Evolutionary conservation across 2,888 invertebrate species (phyloP).

Genomic region (Coenonympha arcania): DNA sequence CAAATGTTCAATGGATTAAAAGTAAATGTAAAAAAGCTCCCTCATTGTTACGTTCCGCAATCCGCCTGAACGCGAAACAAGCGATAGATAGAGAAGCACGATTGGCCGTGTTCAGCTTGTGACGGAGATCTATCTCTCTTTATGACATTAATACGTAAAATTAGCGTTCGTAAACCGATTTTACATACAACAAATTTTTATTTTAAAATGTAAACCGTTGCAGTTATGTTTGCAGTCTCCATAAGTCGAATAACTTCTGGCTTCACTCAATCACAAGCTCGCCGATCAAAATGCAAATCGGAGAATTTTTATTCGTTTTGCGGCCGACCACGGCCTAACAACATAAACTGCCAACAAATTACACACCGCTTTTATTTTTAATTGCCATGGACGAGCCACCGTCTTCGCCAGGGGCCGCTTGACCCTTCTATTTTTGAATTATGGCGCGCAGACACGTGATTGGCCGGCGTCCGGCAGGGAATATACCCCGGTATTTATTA

Average conservation of each 20-base stretch:
- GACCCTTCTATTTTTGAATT: conserved; percentile 66
- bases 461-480: conserved; percentile 48
- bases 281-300: conserved; percentile 65
- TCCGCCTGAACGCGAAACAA: too few species aligned
- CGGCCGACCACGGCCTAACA: conserved; percentile 38
- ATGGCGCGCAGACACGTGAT: conserved; percentile 66
- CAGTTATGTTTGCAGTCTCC: neutral
- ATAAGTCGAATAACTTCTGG: conserved; percentile 11
- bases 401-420: conserved; percentile 58
- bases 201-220: too few species aligned
- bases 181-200: too few species aligned
- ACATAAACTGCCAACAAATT: conserved; percentile 70
- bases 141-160: too few species aligned
- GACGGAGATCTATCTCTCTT: too few species aligned
- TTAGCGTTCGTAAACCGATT: too few species aligned
- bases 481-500: conserved; percentile 38
- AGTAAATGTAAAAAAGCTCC: too few species aligned
- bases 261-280: conserved; percentile 64
- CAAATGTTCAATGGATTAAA: too few species aligned
- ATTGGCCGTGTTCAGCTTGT: too few species aligned
- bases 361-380: conserved; percentile 68
- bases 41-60: too few species aligned
- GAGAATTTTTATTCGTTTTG: conserved; percentile 51
- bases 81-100: too few species aligned
- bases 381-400: conserved; percentile 67